phyloP scores from a whole-genome alignment of 1,140 invertebrate species.

The Kradibia gibbosae region DNA sequence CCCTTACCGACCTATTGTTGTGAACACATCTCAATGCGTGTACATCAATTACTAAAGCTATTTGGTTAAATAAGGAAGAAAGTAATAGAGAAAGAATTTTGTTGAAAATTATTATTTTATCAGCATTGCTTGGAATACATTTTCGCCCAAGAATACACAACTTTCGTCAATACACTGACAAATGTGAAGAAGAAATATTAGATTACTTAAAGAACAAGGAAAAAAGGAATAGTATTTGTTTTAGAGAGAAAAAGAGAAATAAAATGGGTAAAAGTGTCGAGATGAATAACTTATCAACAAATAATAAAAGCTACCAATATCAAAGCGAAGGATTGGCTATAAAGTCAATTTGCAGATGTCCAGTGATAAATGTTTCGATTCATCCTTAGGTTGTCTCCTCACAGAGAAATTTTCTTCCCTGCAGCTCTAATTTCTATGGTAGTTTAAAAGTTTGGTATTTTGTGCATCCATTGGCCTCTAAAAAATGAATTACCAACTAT shows the following conservation, averaged over 20 bases:
- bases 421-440: background rate
- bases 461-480: background rate
- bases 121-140: background rate
- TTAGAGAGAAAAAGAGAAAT: constrained; percentile 17
- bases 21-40: background rate
- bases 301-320: background rate
- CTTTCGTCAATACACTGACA: background rate
- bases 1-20: background rate
- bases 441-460: background rate
- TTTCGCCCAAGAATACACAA: background rate
- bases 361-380: constrained; percentile 56
- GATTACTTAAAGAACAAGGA: background rate
- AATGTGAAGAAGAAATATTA: background rate
- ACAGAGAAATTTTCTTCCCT: constrained; percentile 33
- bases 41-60: background rate
- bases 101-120: background rate
- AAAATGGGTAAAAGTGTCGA: constrained; percentile 31
- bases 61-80: background rate
- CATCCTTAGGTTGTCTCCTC: constrained; percentile 38
- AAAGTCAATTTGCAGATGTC: constrained; percentile 61
- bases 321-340: too few species aligned
- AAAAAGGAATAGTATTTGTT: too few species aligned
- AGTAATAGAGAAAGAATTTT: background rate
- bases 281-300: constrained; percentile 24
- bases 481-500: background rate